Evolutionary conservation across 1,140 invertebrate species (phyloP).

Genomic region (Thaumetopoea pityocampa): DNA sequence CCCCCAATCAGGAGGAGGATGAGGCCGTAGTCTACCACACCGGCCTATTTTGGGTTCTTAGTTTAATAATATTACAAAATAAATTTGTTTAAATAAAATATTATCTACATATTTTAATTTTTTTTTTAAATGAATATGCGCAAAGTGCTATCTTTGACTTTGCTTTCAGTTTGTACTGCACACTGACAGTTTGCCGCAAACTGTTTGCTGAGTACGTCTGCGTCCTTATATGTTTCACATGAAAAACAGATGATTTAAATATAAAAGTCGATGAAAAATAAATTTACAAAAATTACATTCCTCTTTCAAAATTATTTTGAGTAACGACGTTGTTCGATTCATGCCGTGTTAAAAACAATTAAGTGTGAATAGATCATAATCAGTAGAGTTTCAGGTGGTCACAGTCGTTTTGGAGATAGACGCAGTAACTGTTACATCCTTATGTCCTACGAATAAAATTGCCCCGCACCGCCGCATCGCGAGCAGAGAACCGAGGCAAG

Average conservation of each 20-base stretch:
- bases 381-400: conserved; percentile 35
- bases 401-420: conserved; percentile 27
- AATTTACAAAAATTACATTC: conserved; percentile 3
- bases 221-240: no score
- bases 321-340: neutral
- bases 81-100: no score
- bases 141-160: no score
- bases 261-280: conserved; percentile 1
- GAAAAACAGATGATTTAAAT: neutral
- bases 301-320: neutral
- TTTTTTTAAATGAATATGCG: neutral
- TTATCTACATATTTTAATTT: conserved; percentile 4
- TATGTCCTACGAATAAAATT: conserved; percentile 68
- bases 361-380: no score
- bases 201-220: no score
- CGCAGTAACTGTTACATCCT: conserved; percentile 44
- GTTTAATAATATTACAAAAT: no score
- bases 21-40: no score
- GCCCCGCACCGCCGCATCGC: conserved; percentile 43
- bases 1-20: no score
- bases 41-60: no score
- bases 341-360: neutral
- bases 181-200: no score
- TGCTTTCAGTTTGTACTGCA: no score
- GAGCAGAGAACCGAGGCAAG: conserved; percentile 18